A percentile compares a stretch with the other conserved stretches of the same genome.
phyloP scores from a whole-genome alignment of 2,797 vertebrate genomes.

The Geotrypetes seraphini region DNA sequence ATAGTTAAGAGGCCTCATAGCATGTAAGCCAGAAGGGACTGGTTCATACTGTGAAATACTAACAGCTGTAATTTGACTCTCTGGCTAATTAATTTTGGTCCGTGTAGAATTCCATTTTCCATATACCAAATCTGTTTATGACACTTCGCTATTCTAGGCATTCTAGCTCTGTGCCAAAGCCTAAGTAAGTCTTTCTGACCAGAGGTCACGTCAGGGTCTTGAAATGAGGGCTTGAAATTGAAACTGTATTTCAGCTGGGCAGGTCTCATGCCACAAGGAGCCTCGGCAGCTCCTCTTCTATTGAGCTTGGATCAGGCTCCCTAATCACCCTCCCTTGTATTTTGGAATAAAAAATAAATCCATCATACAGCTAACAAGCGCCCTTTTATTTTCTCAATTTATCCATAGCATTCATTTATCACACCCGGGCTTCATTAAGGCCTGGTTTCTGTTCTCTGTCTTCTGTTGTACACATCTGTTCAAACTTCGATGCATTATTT shows the following conservation, averaged over 20 bases:
- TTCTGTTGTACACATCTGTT: not conserved
- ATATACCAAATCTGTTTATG: slow-evolving; percentile 46
- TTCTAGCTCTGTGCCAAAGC: slow-evolving; percentile 41
- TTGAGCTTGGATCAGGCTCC: slow-evolving; percentile 26
- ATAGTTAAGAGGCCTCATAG: slow-evolving; percentile 20
- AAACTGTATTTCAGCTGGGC: slow-evolving; percentile 35
- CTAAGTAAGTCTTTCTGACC: slow-evolving; percentile 35
- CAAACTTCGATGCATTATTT: slow-evolving; percentile 1
- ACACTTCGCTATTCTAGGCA: slow-evolving; percentile 46
- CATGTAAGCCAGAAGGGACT: slow-evolving; percentile 15
- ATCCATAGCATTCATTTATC: not conserved
- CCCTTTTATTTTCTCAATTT: not conserved
- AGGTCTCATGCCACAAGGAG: slow-evolving; percentile 30
- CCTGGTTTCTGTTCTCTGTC: not conserved
- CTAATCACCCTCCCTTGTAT: slow-evolving; percentile 26
- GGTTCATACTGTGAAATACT: slow-evolving; percentile 38
- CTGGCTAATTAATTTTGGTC: slow-evolving; percentile 49
- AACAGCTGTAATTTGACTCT: slow-evolving; percentile 40
- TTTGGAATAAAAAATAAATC: too few relatives aligned
- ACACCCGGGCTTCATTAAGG: not conserved
- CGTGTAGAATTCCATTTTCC: slow-evolving; percentile 41
- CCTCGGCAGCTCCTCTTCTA: slow-evolving; percentile 33
- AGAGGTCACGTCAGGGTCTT: slow-evolving; percentile 39
- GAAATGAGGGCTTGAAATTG: slow-evolving; percentile 41
- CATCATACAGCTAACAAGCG: slow-evolving; percentile 12